Evolutionary conservation across 2,113 vertebrate genomes (phyloP), one percentile per base, ranked within the genome.

Genomic region (Nestor notabilis): DNA sequence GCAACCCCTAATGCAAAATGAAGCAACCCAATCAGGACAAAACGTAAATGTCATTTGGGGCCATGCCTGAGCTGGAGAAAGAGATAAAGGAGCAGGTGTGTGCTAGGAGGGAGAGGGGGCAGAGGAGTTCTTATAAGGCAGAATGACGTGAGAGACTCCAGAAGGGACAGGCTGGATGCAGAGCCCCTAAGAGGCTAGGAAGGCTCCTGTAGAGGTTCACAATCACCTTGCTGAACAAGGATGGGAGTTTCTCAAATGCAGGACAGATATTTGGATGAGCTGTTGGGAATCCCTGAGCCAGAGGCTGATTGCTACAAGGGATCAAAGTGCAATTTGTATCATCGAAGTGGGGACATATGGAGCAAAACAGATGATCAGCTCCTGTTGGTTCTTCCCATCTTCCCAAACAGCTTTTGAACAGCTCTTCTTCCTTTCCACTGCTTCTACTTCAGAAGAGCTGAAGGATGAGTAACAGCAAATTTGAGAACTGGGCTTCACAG

Each of bases 1-100:
- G 10, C 66, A 44, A 37, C 52, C 53, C 31, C 52, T 46, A 49
- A 80, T 33, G 31, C 52, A 91, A 92, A 95, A 91, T 49, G 75
- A 92, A 95, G 82, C 64, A 47, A 88, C 90, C 94, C 91, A 89
- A 94, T 64, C 3, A 15, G 91, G 92, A 92, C 31, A 75, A 85
- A 92, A 66, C 27, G 0, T 39, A 92, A 89, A 83, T 91, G 93
- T 80, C 86, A 89, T 87, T 35, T 95, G 86, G 49, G 89, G 60
- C 17, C 75, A 84, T 21, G 70, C 25, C 58, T 60, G 71, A 92
- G 69, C 55, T 87, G 72, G 23, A 94, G 94, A 95, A 86, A 90
- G 93, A 89, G 46, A 95, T 83, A 87, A 92, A 83, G 49, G 29
- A 94, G 65, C 94, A 95, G 93, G 83, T 96, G 93, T n/a, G 11